Evolutionary conservation across 2,113 vertebrate species (phyloP).

Genomic region (Mystacornis crossleyi): DNA sequence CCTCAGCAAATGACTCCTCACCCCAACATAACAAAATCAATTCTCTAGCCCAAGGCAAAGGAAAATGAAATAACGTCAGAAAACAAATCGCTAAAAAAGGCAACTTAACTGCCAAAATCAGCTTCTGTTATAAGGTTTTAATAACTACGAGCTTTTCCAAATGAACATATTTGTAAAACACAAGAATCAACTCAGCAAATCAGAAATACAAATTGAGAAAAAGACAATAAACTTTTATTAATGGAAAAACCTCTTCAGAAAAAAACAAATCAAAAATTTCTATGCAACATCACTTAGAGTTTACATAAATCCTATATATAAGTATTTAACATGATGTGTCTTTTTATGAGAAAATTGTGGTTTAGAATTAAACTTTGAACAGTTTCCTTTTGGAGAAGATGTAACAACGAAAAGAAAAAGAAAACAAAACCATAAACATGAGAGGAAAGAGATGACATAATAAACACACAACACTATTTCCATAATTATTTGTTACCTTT

Average conservation of each 20-base stretch:
- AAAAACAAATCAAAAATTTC: not conserved
- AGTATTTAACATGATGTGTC: not conserved
- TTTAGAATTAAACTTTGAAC: not conserved
- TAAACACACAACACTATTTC: not conserved
- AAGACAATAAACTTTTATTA: not conserved
- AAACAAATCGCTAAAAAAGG: not conserved
- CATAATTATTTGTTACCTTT: not conserved
- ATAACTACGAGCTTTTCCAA: slow-evolving; percentile 21
- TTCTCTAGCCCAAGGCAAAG: not conserved
- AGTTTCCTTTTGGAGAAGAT: not conserved
- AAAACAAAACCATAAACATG: not conserved
- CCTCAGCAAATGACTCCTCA: not conserved
- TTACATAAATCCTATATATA: not conserved
- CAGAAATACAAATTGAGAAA: not conserved
- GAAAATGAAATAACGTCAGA: not conserved
- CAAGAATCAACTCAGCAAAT: not conserved
- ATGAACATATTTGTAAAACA: not conserved
- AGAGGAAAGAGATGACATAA: not conserved
- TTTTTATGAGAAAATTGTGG: not conserved
- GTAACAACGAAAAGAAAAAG: not conserved
- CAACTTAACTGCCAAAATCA: not conserved
- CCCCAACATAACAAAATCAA: not conserved
- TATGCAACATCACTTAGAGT: not conserved
- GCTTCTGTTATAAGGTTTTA: not conserved
- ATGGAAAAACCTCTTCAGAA: not conserved